Conservation (phyloP, 1,140 invertebrate species). For the Nixonia krombeini region DNA sequence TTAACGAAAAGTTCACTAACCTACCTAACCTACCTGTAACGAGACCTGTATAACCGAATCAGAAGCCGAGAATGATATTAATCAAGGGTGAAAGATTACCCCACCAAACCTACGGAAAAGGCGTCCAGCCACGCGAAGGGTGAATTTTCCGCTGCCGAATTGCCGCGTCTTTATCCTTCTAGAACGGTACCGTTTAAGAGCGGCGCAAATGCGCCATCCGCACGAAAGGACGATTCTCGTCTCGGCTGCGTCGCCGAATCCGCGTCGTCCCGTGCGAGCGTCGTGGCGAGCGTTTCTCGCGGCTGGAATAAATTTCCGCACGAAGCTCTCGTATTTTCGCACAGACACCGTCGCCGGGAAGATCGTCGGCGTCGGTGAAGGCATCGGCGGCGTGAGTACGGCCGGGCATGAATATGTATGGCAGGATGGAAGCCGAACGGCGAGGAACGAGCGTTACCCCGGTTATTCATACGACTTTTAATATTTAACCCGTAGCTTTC, state of each 20-base stretch:
- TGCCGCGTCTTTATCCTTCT: too few species aligned
- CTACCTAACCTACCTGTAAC: too few species aligned
- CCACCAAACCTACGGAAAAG: too few species aligned
- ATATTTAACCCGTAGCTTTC: slow-evolving; percentile 67
- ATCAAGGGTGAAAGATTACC: too few species aligned
- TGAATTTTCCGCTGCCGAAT: too few species aligned
- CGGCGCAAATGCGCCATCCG: slow-evolving; percentile 25
- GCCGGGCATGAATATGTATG: slow-evolving; percentile 62
- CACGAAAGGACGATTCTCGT: slow-evolving; percentile 32
- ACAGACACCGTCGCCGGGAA: slow-evolving; percentile 41
- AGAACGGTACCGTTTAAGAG: too few species aligned
- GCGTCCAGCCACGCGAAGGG: too few species aligned
- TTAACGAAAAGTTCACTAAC: too few species aligned
- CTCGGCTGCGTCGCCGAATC: slow-evolving; percentile 30
- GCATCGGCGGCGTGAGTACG: slow-evolving; percentile 25
- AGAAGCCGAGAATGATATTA: too few species aligned
- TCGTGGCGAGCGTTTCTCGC: slow-evolving; percentile 39
- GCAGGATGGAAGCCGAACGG: slow-evolving; percentile 45
- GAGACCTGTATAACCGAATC: too few species aligned
- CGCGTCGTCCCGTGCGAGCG: slow-evolving; percentile 13
- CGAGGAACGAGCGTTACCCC: slow-evolving; percentile 56
- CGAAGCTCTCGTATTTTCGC: slow-evolving; percentile 53
- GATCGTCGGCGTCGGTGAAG: slow-evolving; percentile 50
- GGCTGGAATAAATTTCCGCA: slow-evolving; percentile 56
- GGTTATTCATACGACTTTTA: slow-evolving; percentile 68